A percentile compares a stretch with the other conserved stretches of the same genome.
phyloP scores from a whole-genome alignment of 30 jellyfish, hydroid and myxozoan species.

The Aurelia coerulea region DNA sequence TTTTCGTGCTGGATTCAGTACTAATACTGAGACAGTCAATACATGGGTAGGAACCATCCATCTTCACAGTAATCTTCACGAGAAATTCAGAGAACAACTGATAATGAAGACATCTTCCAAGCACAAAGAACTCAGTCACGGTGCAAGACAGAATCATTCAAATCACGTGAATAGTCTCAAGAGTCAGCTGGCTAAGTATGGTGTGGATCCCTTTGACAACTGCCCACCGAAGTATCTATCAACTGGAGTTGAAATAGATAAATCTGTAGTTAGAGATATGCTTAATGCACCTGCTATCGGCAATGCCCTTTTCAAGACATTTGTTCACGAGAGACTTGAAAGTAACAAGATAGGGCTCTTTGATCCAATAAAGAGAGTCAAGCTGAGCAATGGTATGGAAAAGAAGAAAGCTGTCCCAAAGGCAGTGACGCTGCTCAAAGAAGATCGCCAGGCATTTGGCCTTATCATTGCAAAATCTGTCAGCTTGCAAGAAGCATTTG shows the following conservation, averaged over 20 bases:
- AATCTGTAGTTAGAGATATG: slow-evolving; percentile 33
- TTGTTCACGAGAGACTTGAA: slow-evolving; percentile 15
- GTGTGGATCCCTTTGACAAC: slow-evolving; percentile 35
- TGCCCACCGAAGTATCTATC: slow-evolving; percentile 11
- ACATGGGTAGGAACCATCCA: slow-evolving; percentile 58
- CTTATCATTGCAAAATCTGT: too few species aligned
- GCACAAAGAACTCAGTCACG: slow-evolving; percentile 35
- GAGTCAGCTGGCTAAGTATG: slow-evolving; percentile 29
- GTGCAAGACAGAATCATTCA: slow-evolving; percentile 12
- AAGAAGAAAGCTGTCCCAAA: too few species aligned
- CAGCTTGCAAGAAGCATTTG: too few species aligned
- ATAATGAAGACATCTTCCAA: slow-evolving; percentile 11
- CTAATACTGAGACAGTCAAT: slow-evolving; percentile 32
- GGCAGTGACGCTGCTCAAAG: too few species aligned
- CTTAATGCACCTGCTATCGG: slow-evolving; percentile 13
- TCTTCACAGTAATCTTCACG: slow-evolving; percentile 40
- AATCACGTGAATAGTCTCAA: slow-evolving; percentile 27
- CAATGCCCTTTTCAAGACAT: slow-evolving; percentile 1
- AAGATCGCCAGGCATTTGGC: too few species aligned
- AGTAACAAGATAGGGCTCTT: not conserved
- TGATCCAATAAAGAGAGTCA: not conserved
- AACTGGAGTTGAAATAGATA: slow-evolving; percentile 17
- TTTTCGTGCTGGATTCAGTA: slow-evolving; percentile 45
- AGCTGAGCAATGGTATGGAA: too few species aligned
- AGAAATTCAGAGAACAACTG: slow-evolving; percentile 35